phyloP scores from a whole-genome alignment of 2,113 vertebrate genomes.

The Entomyzon cyanotis region DNA sequence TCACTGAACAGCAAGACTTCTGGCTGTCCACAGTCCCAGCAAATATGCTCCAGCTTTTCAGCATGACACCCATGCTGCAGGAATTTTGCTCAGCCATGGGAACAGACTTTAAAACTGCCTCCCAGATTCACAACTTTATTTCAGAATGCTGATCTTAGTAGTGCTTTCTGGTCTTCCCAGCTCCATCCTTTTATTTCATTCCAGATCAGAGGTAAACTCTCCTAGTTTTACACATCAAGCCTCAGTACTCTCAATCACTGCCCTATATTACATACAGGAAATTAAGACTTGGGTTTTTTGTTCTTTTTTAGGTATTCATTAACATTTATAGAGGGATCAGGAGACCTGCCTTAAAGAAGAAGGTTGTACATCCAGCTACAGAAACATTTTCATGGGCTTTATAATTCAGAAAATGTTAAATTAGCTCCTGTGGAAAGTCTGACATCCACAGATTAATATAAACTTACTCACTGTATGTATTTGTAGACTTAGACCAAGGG shows the following conservation, averaged over 20 bases:
- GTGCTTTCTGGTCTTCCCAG: not conserved
- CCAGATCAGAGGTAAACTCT: not conserved
- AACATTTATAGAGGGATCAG: not conserved
- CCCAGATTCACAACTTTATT: slow-evolving; percentile 13
- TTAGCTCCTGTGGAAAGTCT: not conserved
- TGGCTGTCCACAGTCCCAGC: slow-evolving; percentile 1
- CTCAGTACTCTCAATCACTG: not conserved
- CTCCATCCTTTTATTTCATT: not conserved
- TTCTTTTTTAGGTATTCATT: not conserved
- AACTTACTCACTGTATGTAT: not conserved
- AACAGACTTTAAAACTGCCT: slow-evolving; percentile 33
- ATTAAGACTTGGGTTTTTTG: not conserved
- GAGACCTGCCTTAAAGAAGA: not conserved
- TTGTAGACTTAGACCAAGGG: not conserved
- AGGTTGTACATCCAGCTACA: not conserved
- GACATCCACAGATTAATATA: not conserved
- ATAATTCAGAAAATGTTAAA: not conserved
- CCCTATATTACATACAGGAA: not conserved
- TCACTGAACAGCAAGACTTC: slow-evolving; percentile 9
- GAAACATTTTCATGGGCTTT: not conserved
- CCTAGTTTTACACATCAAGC: not conserved
- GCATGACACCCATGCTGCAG: slow-evolving; percentile 37
- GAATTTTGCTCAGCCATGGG: slow-evolving; percentile 53
- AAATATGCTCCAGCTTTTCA: slow-evolving; percentile 1
- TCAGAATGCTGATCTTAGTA: slow-evolving; percentile 7